A percentile compares a stretch with the other conserved stretches of the same genome.
Evolutionary conservation across 2,113 vertebrate genomes (phyloP).

Genomic region (Reinhardtius hippoglossoides): DNA sequence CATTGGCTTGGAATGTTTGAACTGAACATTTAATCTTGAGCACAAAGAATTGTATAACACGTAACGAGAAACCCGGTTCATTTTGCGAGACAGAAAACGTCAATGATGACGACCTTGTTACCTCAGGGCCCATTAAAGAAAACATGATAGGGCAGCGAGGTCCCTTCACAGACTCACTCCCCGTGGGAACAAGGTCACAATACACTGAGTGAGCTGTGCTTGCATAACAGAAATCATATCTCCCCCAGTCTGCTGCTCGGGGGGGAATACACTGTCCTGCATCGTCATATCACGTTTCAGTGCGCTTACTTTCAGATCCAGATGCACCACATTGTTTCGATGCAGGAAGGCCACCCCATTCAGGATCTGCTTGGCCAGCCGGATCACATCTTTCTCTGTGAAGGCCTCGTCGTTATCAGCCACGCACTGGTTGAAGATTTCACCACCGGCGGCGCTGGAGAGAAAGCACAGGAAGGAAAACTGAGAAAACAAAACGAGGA

Average conservation of each 20-base stretch:
- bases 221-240: constrained; percentile 55
- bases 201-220: constrained; percentile 25
- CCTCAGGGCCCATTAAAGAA: constrained; percentile 30
- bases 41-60: constrained; percentile 5
- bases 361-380: constrained; percentile 92
- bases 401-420: constrained; percentile 94
- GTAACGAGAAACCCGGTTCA: constrained; percentile 36
- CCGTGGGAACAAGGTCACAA: constrained; percentile 43
- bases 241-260: constrained; percentile 3
- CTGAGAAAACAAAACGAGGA: constrained; percentile 21
- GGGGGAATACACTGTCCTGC: constrained; percentile 23
- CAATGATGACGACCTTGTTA: constrained; percentile 13
- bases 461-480: constrained; percentile 43
- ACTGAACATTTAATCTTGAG: background rate
- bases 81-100: background rate
- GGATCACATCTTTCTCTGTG: constrained; percentile 93
- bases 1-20: background rate
- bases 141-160: constrained; percentile 25
- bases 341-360: constrained; percentile 92
- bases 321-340: constrained; percentile 90
- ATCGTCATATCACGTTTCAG: constrained; percentile 9
- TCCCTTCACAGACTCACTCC: background rate
- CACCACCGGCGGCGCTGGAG: constrained; percentile 92
- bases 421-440: constrained; percentile 95
- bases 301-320: constrained; percentile 90